phyloP scores from a whole-genome alignment of 2,113 vertebrate species.

The Propithecus coquereli region DNA sequence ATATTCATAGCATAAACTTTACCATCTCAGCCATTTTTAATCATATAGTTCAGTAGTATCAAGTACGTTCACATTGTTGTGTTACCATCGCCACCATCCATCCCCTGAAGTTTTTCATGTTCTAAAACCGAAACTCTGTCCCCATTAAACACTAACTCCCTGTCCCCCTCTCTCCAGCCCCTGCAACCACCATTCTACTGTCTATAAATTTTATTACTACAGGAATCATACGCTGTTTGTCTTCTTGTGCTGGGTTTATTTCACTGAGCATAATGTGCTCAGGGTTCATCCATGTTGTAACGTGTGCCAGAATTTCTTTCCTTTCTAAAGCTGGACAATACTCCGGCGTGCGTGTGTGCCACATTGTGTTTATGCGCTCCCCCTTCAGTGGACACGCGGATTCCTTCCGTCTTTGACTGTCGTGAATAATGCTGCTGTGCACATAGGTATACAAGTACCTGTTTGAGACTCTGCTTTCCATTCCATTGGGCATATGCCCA shows the following conservation, averaged over 20 bases:
- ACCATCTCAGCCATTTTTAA: neutral
- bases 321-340: neutral
- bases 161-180: neutral
- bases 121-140: neutral
- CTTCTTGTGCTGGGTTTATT: neutral
- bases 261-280: neutral
- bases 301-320: neutral
- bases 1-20: neutral
- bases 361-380: neutral
- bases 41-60: neutral
- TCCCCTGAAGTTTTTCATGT: neutral
- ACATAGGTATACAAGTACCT: neutral
- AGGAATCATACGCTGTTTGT: neutral
- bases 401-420: neutral
- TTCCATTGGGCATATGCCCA: neutral
- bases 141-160: neutral
- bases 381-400: neutral
- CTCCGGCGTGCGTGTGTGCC: accelerated
- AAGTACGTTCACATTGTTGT: neutral
- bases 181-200: neutral
- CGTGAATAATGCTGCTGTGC: neutral
- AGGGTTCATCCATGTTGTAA: neutral
- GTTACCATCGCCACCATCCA: too few species aligned
- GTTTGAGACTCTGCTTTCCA: neutral
- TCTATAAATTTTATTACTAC: neutral